phyloP scores from a whole-genome alignment of 2,797 vertebrate genomes.

The Meda fulgida region DNA sequence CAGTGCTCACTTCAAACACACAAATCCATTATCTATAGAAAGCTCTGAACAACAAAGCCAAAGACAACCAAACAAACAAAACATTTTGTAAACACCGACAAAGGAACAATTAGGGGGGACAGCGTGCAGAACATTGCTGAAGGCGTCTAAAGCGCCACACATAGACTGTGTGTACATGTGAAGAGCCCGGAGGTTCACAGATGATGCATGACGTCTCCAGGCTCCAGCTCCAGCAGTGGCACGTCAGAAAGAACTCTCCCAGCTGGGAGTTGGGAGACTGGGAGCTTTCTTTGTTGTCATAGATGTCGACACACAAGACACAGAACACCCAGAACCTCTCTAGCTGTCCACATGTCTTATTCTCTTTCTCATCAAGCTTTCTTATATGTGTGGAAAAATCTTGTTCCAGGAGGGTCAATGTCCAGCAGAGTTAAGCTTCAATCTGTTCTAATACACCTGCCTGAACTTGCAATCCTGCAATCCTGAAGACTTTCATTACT shows the following conservation, averaged over 20 bases:
- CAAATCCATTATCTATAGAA: conserved; percentile 44
- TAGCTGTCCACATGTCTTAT: conserved; percentile 23
- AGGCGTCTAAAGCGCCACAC: neutral
- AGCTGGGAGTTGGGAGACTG: conserved; percentile 9
- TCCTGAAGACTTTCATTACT: neutral
- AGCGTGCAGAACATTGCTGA: conserved; percentile 2
- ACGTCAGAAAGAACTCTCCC: conserved; percentile 34
- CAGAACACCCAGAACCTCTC: conserved; percentile 11
- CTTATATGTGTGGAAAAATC: neutral
- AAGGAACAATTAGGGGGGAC: conserved; percentile 45
- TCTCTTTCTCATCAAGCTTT: conserved; percentile 7
- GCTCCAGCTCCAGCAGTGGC: conserved; percentile 33
- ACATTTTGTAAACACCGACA: conserved; percentile 48
- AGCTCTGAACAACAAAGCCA: conserved; percentile 53
- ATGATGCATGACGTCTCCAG: conserved; percentile 45
- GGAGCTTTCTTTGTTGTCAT: conserved; percentile 39
- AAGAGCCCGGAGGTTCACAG: conserved; percentile 43
- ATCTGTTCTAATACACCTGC: neutral
- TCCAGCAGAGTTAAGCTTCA: neutral
- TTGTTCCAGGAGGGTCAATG: neutral
- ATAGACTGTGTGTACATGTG: conserved; percentile 14
- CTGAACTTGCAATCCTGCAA: neutral
- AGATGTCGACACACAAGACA: conserved; percentile 1
- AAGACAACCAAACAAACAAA: conserved; percentile 45
- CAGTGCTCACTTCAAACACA: conserved; percentile 44